phyloP scores from a whole-genome alignment of 2,113 vertebrate species.

The Catharus bicknelli region DNA sequence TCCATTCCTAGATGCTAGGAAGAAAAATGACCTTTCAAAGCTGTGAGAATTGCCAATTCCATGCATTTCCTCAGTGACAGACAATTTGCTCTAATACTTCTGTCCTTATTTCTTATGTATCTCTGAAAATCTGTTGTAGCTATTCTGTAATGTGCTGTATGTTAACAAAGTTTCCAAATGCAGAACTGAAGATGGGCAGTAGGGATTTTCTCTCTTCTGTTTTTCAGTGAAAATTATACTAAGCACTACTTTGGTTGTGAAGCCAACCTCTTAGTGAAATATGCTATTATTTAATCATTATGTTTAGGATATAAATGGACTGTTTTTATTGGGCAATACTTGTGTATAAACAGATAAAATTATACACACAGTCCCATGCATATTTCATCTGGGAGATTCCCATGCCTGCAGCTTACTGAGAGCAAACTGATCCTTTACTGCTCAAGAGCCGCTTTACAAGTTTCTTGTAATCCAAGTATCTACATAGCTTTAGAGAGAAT shows the following conservation, averaged over 20 bases:
- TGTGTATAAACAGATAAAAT: constrained; percentile 32
- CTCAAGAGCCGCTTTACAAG: background rate
- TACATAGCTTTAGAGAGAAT: background rate
- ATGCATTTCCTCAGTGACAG: background rate
- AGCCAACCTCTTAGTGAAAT: constrained; percentile 37
- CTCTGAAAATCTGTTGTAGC: background rate
- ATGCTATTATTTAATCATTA: constrained; percentile 32
- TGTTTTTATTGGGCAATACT: constrained; percentile 41
- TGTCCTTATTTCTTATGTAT: background rate
- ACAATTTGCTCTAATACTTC: background rate
- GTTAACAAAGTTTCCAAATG: constrained; percentile 4
- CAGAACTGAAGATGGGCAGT: background rate
- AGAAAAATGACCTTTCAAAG: constrained; percentile 30
- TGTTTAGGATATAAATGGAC: constrained; percentile 25
- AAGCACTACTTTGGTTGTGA: background rate
- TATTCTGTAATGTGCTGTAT: background rate
- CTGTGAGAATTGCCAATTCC: background rate
- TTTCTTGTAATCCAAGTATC: background rate
- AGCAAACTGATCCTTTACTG: background rate
- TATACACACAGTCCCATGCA: background rate
- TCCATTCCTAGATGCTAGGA: background rate
- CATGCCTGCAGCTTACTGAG: constrained; percentile 15
- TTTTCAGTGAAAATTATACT: constrained; percentile 7
- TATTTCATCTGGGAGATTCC: constrained; percentile 41
- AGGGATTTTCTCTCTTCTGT: background rate